These are phyloP conservation scores for Etheostoma perlongum DNA, from an alignment of 2,797 vertebrate genomes.

Conservation along the genomic window DNA sequence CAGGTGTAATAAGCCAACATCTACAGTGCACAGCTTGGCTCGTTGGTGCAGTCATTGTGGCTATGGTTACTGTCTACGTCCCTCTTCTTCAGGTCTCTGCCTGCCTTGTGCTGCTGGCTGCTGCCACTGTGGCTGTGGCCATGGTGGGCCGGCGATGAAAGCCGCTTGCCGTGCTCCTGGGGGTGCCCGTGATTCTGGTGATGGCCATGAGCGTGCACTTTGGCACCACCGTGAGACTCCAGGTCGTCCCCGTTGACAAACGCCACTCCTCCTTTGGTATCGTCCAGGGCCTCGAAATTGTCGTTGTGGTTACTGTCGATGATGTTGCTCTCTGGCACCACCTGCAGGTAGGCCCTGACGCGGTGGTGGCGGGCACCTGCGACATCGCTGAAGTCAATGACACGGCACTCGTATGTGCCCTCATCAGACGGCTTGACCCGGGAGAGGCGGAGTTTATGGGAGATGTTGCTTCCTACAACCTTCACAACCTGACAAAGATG, in stretches of 20 bases:
- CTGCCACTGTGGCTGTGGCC: slow-evolving; percentile 60
- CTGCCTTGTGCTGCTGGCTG: slow-evolving; percentile 82
- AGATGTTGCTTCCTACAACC: slow-evolving; percentile 95
- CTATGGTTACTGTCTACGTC: slow-evolving; percentile 83
- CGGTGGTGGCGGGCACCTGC: slow-evolving; percentile 90
- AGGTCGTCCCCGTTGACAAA: slow-evolving; percentile 6
- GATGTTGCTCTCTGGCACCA: slow-evolving; percentile 69
- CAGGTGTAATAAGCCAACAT: slow-evolving; percentile 33
- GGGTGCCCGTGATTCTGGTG: slow-evolving; percentile 68
- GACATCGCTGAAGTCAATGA: slow-evolving; percentile 91
- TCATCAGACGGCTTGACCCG: slow-evolving; percentile 90
- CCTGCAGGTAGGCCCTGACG: slow-evolving; percentile 84
- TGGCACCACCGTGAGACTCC: slow-evolving; percentile 45
- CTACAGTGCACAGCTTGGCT: slow-evolving; percentile 90
- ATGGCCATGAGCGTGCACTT: slow-evolving; percentile 63
- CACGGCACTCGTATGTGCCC: slow-evolving; percentile 92
- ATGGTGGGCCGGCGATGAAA: slow-evolving; percentile 40
- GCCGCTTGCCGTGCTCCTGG: slow-evolving; percentile 64
- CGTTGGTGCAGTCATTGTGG: slow-evolving; percentile 83
- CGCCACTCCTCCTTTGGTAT: slow-evolving; percentile 51
- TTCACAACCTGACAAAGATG: slow-evolving; percentile 88
- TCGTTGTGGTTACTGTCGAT: slow-evolving; percentile 14
- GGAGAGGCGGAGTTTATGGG: slow-evolving; percentile 93
- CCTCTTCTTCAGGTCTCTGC: slow-evolving; percentile 92
- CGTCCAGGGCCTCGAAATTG: slow-evolving; percentile 78